A percentile compares a stretch with the other conserved stretches of the same genome.
These are phyloP conservation scores for Pilophorus perplexus DNA, from an alignment of 2,888 invertebrate genomes.

Conservation along the genomic window DNA sequence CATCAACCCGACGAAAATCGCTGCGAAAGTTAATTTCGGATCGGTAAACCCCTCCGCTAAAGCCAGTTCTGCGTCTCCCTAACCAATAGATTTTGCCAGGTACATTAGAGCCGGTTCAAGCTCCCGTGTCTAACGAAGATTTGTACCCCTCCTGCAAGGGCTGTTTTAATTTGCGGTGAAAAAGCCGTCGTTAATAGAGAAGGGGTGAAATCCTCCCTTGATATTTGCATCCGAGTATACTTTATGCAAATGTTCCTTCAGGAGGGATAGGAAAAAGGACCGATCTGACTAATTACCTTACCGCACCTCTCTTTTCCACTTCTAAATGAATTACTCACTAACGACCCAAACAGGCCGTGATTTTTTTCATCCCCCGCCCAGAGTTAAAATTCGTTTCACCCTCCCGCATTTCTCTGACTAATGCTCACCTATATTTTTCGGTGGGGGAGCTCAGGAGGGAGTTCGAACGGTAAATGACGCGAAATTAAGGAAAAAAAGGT, in stretches of 20 bases:
- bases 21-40: conserved; percentile 9
- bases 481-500: conserved; percentile 18
- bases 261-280: conserved; percentile 32
- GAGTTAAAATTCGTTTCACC: conserved; percentile 4
- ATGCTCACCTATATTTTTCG: conserved; percentile 45
- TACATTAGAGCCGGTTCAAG: conserved; percentile 25
- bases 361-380: conserved; percentile 35
- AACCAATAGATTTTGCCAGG: conserved; percentile 4
- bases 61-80: background rate
- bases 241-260: conserved; percentile 45
- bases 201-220: conserved; percentile 31
- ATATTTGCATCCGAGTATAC: conserved; percentile 46
- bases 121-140: conserved; percentile 44
- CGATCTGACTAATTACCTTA: conserved; percentile 45
- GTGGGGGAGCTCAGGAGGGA: background rate
- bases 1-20: background rate
- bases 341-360: conserved; percentile 44
- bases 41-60: background rate
- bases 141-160: conserved; percentile 41
- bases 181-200: conserved; percentile 44
- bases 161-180: conserved; percentile 47
- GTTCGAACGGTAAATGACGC: conserved; percentile 34
- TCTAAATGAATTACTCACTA: conserved; percentile 45
- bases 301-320: conserved; percentile 21
- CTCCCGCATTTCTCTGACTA: conserved; percentile 33